phyloP scores from a whole-genome alignment of 2,797 vertebrate genomes.

The Percopsis omiscomaycus region DNA sequence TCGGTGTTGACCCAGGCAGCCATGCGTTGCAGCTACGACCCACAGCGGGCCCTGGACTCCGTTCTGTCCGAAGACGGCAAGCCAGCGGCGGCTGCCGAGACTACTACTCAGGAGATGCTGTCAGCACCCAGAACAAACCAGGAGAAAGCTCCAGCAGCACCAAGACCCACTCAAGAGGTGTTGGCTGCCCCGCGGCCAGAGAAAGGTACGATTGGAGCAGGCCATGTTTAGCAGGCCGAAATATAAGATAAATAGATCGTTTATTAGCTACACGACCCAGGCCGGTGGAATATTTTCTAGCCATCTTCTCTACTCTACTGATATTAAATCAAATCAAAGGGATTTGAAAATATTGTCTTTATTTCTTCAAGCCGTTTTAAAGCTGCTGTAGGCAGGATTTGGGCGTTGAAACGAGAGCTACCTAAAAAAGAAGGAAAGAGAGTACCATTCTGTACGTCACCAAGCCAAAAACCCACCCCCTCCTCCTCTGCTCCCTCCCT shows the following conservation, averaged over 20 bases:
- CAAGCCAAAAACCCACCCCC: too few relatives aligned
- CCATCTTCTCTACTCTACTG: too few relatives aligned
- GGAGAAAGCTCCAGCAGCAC: conserved; percentile 56
- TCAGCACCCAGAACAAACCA: conserved; percentile 48
- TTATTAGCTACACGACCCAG: too few relatives aligned
- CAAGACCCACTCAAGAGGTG: conserved; percentile 56
- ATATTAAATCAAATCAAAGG: too few relatives aligned
- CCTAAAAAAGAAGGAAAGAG: too few relatives aligned
- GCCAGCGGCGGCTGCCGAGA: conserved; percentile 48
- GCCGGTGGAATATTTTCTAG: too few relatives aligned
- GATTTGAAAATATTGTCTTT: too few relatives aligned
- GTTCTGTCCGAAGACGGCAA: conserved; percentile 83
- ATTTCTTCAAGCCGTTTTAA: too few relatives aligned
- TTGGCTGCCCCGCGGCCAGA: conserved; percentile 65
- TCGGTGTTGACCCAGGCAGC: conserved; percentile 85
- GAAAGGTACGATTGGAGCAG: conserved; percentile 65
- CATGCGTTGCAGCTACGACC: conserved; percentile 85
- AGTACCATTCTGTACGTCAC: too few relatives aligned
- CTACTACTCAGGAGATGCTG: conserved; percentile 23
- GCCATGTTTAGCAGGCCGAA: background rate
- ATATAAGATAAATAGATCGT: background rate
- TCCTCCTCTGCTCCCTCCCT: too few relatives aligned
- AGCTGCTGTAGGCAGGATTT: too few relatives aligned
- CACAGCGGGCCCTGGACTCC: conserved; percentile 86
- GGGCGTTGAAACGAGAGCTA: too few relatives aligned